Base-by-base conservation (phyloP, 2,888 invertebrate species). In the Dasypogon diadema region DNA sequence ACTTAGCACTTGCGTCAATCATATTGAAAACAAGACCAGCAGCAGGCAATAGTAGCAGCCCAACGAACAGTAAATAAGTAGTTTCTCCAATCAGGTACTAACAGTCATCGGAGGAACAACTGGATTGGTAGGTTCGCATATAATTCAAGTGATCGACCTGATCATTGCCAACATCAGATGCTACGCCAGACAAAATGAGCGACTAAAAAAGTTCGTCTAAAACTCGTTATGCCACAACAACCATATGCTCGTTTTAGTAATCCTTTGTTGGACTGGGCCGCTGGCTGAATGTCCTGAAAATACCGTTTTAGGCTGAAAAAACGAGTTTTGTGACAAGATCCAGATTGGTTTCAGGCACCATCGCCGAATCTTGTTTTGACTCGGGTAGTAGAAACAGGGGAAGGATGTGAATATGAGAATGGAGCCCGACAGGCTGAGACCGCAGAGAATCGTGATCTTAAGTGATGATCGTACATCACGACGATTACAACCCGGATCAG, bases 241-340 rank as follows among this genome's bases (percentile, higher is more conserved):
- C 60, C 76, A 76, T 72, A 76, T 76, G 76, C 72, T 63, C 26
- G 76, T 76, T 76, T 72, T 76, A 76, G 72, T 63, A 60, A 76
- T 76, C 60, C 70, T 76, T 54, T 8, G 48, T 68, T 42, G 68
- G 68, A 42, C 26, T 37, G 42, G 18, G 30, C 56, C 18, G 54
- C 18, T 70, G 14, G 34, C 54, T 74, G 48, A n/a, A 63, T 63
- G 63, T 74, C 74, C 74, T 63, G 74, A 48, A 74, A 74, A 54
- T 74, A 74, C 74, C 74, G 74, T 74, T 74, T 74, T 58, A 56
- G 55, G 42, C 22, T 55, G 42, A 72, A 56, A 42, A 73, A 73
- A 55, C 24, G 16, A 56, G 55, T 73, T 73, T 26, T 73, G 56
- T 73, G 70, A 70, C 70, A 70, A 70, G 56, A 73, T 73, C 73